Evolutionary conservation across 2,888 invertebrate genomes (phyloP), one percentile per base, ranked within the genome.

Genomic region (Taphrorychus bicolor): DNA sequence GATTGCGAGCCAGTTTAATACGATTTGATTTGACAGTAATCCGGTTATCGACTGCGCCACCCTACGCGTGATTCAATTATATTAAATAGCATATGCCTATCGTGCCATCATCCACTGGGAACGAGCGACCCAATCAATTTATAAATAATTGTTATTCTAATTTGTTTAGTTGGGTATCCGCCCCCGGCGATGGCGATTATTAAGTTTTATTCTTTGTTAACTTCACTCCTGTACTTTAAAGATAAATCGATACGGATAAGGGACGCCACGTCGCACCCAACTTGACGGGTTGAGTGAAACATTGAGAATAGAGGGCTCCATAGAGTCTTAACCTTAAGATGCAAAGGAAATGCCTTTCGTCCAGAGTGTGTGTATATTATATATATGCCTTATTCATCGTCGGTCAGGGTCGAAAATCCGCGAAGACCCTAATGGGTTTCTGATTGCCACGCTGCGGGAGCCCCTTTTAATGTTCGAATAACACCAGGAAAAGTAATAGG

Each of bases 11-110:
- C 74, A 77, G 75, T 79, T 79, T 83, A 82, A 82, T 82, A 76
- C 82, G 82, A 82, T 83, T 82, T 82, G 83, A 83, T 83, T 82
- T 82, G 82, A 82, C 82, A 82, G 81, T 83, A 83, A 83, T 83
- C 83, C 82, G 80, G 80, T 83, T 83, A 83, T 83, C 83, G 82
- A 81, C 79, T 81, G 77, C 78, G 81, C 82, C 82, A 82, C 82
- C 82, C 82, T 77, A 81, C 82, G 79, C 81, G 79, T 79, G 79
- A 80, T 78, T 82, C 81, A 82, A 82, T 82, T 82, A 82, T 82
- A 82, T 82, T 82, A 82, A 82, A 82, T 82, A 82, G 82, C 82
- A 83, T 82, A 82, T 82, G 82, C 80, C 79, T 75, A 75, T 62
- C 65, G 68, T 48, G 48, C 62, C 40, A 71, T n/a, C n/a, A n/a